Evolutionary conservation across 1,140 invertebrate species (phyloP).

Genomic region (Drosophila nigromelanica): DNA sequence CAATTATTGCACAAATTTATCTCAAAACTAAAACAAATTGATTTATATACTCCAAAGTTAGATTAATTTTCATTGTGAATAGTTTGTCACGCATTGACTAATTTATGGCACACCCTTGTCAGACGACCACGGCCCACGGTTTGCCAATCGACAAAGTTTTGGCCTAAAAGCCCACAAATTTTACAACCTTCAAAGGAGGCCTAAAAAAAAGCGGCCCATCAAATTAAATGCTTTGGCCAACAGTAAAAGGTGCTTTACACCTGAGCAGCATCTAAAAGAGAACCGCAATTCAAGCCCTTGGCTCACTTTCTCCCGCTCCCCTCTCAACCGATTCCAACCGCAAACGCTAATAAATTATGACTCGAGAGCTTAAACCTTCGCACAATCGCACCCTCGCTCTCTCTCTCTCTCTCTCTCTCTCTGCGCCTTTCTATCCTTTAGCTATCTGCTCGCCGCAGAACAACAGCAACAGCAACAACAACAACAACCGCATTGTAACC

Average conservation of each 20-base stretch:
- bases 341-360: slow-evolving; percentile 81
- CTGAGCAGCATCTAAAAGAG: slow-evolving; percentile 57
- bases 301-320: neutral
- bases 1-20: neutral
- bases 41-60: slow-evolving; percentile 6
- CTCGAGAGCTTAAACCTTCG: slow-evolving; percentile 69
- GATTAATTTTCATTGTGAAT: slow-evolving; percentile 6
- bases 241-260: slow-evolving; percentile 46
- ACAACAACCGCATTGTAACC: slow-evolving; percentile 38
- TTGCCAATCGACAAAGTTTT: slow-evolving; percentile 20
- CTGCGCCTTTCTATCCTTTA: slow-evolving; percentile 16
- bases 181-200: slow-evolving; percentile 13
- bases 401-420: neutral
- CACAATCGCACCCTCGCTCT: slow-evolving; percentile 37
- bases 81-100: slow-evolving; percentile 33
- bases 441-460: slow-evolving; percentile 51
- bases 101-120: slow-evolving; percentile 29
- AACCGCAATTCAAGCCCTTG: slow-evolving; percentile 44
- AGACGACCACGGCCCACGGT: neutral
- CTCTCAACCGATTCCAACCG: slow-evolving; percentile 21
- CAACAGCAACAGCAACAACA: slow-evolving; percentile 33
- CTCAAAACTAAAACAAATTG: slow-evolving; percentile 9
- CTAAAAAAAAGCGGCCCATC: slow-evolving; percentile 31
- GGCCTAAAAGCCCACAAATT: slow-evolving; percentile 13
- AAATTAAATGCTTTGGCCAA: slow-evolving; percentile 57